Conservation (phyloP, 1,140 invertebrate genomes). For the Drosophila leontia region DNA sequence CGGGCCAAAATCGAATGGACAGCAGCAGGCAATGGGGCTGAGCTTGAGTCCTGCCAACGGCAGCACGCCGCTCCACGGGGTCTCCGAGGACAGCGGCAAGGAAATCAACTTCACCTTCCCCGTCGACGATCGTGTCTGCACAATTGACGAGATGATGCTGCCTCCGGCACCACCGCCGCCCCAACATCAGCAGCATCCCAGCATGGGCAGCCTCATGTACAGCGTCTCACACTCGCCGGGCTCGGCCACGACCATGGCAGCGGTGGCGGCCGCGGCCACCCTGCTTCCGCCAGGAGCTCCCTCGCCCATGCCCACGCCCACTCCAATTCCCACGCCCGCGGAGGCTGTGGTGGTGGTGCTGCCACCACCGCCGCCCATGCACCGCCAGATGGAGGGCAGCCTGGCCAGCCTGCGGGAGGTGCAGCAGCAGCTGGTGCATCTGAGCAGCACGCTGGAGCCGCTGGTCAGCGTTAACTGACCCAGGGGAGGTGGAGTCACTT, state of each 20-base stretch:
- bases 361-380: slow-evolving; percentile 65
- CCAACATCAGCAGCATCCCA: slow-evolving; percentile 38
- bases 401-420: slow-evolving; percentile 69
- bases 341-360: slow-evolving; percentile 79
- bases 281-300: slow-evolving; percentile 78
- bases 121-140: slow-evolving; percentile 84
- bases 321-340: slow-evolving; percentile 46
- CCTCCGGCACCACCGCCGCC: slow-evolving; percentile 73
- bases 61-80: slow-evolving; percentile 45
- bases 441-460: slow-evolving; percentile 78
- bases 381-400: slow-evolving; percentile 49
- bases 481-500: slow-evolving; percentile 49
- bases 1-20: slow-evolving; percentile 42
- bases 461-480: slow-evolving; percentile 84
- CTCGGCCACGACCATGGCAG: slow-evolving; percentile 69
- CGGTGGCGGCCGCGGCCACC: slow-evolving; percentile 77
- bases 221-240: slow-evolving; percentile 59
- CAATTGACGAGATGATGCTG: slow-evolving; percentile 80
- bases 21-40: slow-evolving; percentile 11
- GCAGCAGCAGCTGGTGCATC: slow-evolving; percentile 78
- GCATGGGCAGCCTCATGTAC: slow-evolving; percentile 73
- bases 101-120: slow-evolving; percentile 85
- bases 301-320: slow-evolving; percentile 47
- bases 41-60: slow-evolving; percentile 49
- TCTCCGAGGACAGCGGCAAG: slow-evolving; percentile 60